Conservation (phyloP, 2,113 vertebrate species). For the Mustela lutreola region DNA sequence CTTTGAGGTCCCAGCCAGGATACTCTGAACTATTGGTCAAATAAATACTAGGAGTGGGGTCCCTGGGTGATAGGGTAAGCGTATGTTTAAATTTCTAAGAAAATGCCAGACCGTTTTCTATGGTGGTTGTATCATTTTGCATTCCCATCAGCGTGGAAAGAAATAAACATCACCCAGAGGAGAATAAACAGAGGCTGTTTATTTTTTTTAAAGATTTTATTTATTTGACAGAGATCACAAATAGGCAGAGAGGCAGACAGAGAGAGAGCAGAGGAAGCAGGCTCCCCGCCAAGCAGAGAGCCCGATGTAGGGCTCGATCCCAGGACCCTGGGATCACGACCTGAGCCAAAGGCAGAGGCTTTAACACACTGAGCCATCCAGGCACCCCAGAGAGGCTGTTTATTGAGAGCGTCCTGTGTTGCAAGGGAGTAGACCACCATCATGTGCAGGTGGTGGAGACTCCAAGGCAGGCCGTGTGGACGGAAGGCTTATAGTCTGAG, state of each 20-base stretch:
- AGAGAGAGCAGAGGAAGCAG: too few species aligned
- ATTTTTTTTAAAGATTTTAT: not conserved
- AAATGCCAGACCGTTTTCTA: not conserved
- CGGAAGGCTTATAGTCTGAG: not conserved
- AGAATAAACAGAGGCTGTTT: not conserved
- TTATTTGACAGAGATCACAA: too few species aligned
- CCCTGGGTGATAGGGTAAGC: not conserved
- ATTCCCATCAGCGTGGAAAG: not conserved
- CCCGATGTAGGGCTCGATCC: too few species aligned
- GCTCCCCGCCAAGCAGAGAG: too few species aligned
- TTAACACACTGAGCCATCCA: too few species aligned
- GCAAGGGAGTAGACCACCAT: not conserved
- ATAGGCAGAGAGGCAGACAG: too few species aligned
- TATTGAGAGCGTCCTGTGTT: not conserved
- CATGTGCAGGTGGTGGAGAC: not conserved
- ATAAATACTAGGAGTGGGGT: not conserved
- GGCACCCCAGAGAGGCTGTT: not conserved
- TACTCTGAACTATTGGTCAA: too few species aligned
- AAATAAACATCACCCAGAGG: not conserved
- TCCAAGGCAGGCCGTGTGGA: not conserved
- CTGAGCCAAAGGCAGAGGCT: too few species aligned
- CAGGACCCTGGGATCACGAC: too few species aligned
- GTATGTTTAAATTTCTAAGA: not conserved
- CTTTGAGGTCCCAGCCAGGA: not conserved
- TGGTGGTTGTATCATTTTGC: not conserved